Evolutionary conservation across 2,888 invertebrate genomes (phyloP).

Genomic region (Apeira syringaria): DNA sequence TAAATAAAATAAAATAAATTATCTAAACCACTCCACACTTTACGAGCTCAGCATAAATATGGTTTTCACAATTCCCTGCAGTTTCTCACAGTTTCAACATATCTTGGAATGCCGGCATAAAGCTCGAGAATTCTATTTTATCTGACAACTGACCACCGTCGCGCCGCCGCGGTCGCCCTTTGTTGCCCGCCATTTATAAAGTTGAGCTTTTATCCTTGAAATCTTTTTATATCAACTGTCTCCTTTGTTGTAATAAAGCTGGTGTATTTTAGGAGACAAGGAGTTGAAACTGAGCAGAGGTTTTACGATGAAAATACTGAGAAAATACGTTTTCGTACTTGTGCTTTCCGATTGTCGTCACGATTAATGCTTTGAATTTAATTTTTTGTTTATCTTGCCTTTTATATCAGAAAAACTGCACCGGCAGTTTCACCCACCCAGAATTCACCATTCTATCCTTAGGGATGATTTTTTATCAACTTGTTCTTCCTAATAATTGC

Average conservation of each 20-base stretch:
- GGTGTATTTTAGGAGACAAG: constrained; percentile 6
- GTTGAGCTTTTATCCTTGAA: constrained; percentile 32
- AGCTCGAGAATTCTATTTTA: constrained; percentile 25
- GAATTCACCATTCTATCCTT: too few species aligned
- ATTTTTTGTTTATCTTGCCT: too few species aligned
- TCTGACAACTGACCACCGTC: constrained; percentile 34
- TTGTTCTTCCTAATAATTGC: too few species aligned
- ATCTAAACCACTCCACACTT: constrained; percentile 2
- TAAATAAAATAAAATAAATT: too few species aligned
- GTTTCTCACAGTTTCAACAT: constrained; percentile 25
- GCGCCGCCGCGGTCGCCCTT: too few species aligned
- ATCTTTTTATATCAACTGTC: constrained; percentile 31
- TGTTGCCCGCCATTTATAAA: constrained; percentile 40
- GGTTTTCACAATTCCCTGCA: constrained; percentile 5
- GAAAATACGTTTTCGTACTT: not conserved
- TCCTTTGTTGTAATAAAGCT: constrained; percentile 26
- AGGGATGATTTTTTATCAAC: too few species aligned
- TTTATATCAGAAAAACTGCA: too few species aligned
- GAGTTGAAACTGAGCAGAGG: not conserved
- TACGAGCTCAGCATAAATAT: constrained; percentile 2
- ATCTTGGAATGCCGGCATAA: constrained; percentile 15
- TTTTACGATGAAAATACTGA: not conserved
- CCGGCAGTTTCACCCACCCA: too few species aligned
- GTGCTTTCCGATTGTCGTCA: too few species aligned
- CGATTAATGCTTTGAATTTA: too few species aligned